Conservation (phyloP, 2,797 vertebrate species). For the Masticophis lateralis region DNA sequence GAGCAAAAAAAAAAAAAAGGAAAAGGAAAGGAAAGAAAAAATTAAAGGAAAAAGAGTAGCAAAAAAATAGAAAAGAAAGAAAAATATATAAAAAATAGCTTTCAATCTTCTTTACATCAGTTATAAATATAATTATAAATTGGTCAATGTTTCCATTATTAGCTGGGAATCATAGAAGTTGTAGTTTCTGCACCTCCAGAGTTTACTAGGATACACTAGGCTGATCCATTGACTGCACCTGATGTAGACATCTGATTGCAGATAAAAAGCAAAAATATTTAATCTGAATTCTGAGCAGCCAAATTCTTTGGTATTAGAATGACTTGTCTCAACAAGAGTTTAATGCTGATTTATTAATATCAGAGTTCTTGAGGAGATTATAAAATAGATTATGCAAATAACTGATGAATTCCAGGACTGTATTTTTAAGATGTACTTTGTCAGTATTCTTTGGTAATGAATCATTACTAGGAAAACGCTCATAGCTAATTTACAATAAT, state of each 20-base stretch:
- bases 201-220: not conserved
- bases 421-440: slow-evolving; percentile 16
- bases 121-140: not conserved
- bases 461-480: not conserved
- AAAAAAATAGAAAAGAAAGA: not conserved
- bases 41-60: not conserved
- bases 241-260: not conserved
- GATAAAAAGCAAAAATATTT: not conserved
- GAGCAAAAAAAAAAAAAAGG: not conserved
- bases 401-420: slow-evolving; percentile 15
- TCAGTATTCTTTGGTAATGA: slow-evolving; percentile 24
- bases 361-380: not conserved
- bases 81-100: not conserved
- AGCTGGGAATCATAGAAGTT: not conserved
- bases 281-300: not conserved
- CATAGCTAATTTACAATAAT: slow-evolving; percentile 15
- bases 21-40: not conserved
- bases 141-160: not conserved
- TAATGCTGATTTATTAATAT: not conserved
- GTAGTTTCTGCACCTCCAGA: not conserved
- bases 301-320: not conserved
- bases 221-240: not conserved
- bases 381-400: slow-evolving; percentile 5
- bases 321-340: not conserved
- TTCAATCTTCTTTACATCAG: not conserved